Evolutionary conservation across 2,888 invertebrate genomes (phyloP).

Genomic region (Gnatocerus cornutus): DNA sequence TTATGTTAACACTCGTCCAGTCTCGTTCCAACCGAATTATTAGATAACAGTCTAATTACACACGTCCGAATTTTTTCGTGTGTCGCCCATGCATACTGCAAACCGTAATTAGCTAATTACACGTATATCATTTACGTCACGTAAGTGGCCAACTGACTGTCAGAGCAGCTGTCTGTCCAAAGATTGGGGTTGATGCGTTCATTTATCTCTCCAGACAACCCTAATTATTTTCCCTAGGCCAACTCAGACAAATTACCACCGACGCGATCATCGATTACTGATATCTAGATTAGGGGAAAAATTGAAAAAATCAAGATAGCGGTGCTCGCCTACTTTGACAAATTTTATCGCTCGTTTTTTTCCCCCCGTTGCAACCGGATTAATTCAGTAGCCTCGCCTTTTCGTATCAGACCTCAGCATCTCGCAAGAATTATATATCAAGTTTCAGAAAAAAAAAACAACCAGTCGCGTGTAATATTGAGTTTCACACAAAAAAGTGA

Average conservation of each 20-base stretch:
- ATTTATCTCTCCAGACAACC: slow-evolving; percentile 47
- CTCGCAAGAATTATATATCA: slow-evolving; percentile 19
- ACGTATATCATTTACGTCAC: slow-evolving; percentile 56
- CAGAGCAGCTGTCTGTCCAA: slow-evolving; percentile 44
- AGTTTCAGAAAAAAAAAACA: slow-evolving; percentile 13
- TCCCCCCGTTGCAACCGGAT: neutral
- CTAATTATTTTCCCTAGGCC: slow-evolving; percentile 40
- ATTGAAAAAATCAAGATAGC: too few species aligned
- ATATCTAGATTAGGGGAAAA: too few species aligned
- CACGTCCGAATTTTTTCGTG: slow-evolving; percentile 6
- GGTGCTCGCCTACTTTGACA: too few species aligned
- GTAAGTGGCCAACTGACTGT: slow-evolving; percentile 47
- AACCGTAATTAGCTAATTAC: slow-evolving; percentile 58
- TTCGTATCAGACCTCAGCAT: slow-evolving; percentile 14
- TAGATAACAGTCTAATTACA: slow-evolving; percentile 19
- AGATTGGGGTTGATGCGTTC: slow-evolving; percentile 38
- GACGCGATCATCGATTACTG: too few species aligned
- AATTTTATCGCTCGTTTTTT: too few species aligned
- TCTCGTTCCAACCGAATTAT: neutral
- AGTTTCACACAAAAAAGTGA: slow-evolving; percentile 13
- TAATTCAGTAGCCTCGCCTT: slow-evolving; percentile 28
- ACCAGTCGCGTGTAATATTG: slow-evolving; percentile 10
- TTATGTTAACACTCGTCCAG: neutral
- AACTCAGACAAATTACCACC: too few species aligned
- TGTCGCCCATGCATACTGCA: slow-evolving; percentile 41